A percentile compares a stretch with the other conserved stretches of the same genome.
Conservation (phyloP, 2,113 vertebrate genomes). For the Glaucidium brasilianum region DNA sequence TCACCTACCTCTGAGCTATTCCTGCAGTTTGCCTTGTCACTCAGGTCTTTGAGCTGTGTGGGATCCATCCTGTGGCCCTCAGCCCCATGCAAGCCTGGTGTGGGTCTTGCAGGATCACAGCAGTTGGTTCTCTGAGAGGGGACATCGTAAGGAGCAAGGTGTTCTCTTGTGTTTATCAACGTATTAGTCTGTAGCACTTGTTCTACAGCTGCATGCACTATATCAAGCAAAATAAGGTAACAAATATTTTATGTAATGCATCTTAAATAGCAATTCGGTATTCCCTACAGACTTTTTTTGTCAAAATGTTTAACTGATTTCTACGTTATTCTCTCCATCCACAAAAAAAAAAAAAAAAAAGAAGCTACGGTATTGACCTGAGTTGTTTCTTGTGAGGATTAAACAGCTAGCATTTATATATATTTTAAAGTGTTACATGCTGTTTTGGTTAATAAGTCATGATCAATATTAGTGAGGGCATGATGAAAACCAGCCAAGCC, state of each 20-base stretch:
- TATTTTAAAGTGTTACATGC: neutral
- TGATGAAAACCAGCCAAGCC: neutral
- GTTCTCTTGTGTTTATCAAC: neutral
- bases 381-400: neutral
- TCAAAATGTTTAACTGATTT: neutral
- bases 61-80: neutral
- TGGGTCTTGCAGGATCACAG: neutral
- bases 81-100: neutral
- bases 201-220: neutral
- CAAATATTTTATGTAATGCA: neutral
- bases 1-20: neutral
- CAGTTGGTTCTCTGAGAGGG: neutral
- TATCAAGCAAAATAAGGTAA: neutral
- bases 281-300: slow-evolving; percentile 2
- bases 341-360: neutral
- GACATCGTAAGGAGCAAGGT: neutral
- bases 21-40: neutral
- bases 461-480: neutral
- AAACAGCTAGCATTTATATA: neutral
- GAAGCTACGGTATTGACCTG: neutral
- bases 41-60: neutral
- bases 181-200: neutral
- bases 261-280: neutral
- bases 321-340: neutral
- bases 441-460: slow-evolving; percentile 21